These are phyloP conservation scores for Drosophila subsilvestris DNA, from an alignment of 2,888 invertebrate genomes.

Conservation along the genomic window DNA sequence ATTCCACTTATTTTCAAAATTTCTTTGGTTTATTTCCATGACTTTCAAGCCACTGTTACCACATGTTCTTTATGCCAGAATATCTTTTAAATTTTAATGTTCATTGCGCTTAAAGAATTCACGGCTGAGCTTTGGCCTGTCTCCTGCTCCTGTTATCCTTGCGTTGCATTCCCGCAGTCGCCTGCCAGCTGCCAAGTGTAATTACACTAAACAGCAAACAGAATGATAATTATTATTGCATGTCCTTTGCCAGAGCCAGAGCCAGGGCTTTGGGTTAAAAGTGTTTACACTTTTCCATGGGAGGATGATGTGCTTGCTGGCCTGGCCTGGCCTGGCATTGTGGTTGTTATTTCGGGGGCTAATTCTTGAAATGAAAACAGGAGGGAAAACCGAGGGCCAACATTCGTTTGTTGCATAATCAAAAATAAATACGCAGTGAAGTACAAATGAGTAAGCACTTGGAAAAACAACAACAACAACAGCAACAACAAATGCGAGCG, in stretches of 20 bases:
- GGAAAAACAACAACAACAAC: constrained; percentile 36
- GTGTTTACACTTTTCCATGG: neutral
- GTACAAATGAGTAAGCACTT: constrained; percentile 46
- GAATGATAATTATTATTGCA: constrained; percentile 58
- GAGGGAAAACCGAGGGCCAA: constrained; percentile 13
- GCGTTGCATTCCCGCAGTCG: neutral
- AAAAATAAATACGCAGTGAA: constrained; percentile 66
- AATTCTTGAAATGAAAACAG: constrained; percentile 49
- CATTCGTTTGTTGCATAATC: constrained; percentile 60
- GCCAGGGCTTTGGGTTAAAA: constrained; percentile 3
- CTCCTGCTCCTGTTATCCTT: neutral
- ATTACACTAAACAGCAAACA: constrained; percentile 61
- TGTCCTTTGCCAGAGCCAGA: constrained; percentile 3
- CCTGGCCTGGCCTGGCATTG: constrained; percentile 5
- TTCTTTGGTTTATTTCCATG: too few species aligned
- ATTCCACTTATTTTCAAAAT: too few species aligned
- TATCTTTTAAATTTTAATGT: constrained; percentile 9
- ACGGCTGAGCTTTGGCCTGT: neutral
- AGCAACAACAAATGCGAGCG: neutral
- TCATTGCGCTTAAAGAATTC: neutral
- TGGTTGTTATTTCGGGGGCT: constrained; percentile 44
- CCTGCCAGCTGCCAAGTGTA: constrained; percentile 44
- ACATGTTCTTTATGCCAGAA: neutral
- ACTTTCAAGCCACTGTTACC: too few species aligned
- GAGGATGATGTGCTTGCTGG: neutral